Evolutionary conservation across 2,797 vertebrate species (phyloP), one percentile per base, ranked within the genome.

Genomic region (Cichlasoma orientale): DNA sequence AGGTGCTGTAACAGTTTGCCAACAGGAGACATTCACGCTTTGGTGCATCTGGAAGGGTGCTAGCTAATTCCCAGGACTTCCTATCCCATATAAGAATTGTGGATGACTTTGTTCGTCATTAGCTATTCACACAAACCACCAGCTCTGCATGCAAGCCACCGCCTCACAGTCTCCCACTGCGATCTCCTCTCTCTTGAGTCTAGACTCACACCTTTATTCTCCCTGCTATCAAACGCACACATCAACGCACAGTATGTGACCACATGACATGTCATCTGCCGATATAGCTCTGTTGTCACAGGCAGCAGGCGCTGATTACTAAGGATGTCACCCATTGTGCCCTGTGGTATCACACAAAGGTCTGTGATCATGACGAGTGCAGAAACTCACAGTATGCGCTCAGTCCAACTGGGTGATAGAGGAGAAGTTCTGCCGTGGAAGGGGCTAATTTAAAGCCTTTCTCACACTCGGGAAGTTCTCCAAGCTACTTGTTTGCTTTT

Each of bases 281-380:
- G 76, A 87, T 86, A 90, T 80, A 91, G 87, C 88, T 89, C 82
- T 72, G 86, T 91, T 90, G 92, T 88, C 79, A 72, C 80, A 84
- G 91, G 91, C 92, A 93, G 92, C 92, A 92, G 94, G 93, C 91
- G 93, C 92, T 94, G 94, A 95, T 95, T 95, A 95, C 89, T 83
- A 85, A 92, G 93, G 94, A 94, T 93, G 92, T 93, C 90, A 89
- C 91, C 88, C 87, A 83, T 87, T 80, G 91, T 80, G 91, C 86
- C 83, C 88, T 19, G 80, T 52, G 57, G 82, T 90, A 90, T 94
- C 93, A 89, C 88, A 90, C 86, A 75, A 81, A 90, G 87, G 87
- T 82, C 81, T 78, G 89, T 86, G 90, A 90, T 88, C 80, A 75
- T 66, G 87, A 85, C 53, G 72, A 82, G 83, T 21, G 72, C 76